Base-by-base conservation (phyloP, 2,888 invertebrate species). In the Meandrusa payeni region DNA sequence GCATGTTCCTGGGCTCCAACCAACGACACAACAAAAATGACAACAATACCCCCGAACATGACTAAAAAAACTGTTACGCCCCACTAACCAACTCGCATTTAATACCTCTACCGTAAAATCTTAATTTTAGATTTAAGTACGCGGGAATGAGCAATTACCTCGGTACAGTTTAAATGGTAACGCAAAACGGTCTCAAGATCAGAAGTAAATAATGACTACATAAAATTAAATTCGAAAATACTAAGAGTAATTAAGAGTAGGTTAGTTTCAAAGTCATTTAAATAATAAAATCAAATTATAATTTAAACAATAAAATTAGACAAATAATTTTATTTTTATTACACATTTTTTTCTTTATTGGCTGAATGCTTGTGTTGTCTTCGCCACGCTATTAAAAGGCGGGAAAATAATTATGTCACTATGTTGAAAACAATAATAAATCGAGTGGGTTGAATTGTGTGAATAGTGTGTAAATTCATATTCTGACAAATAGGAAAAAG, bases 81-180 rank as follows among this genome's bases (percentile, higher is more conserved):
- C 72, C 66, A 66, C 61, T 65, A 52, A 52, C 41, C 55, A 57
- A 59, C 51, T 61, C 68, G 58, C 61, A 65, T 79, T 79, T 86
- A 85, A 80, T 76, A 80, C 72, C 75, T 81, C 71, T 68, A 59
- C 78, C 81, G 64, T 77, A 75, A 80, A 82, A 86, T 86, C 71
- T 41, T 24, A 68, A 80, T 81, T 80, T 76, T 62, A 68, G 68
- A 65, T 57, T 66, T 61, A 67, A 71, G 77, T 66, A 62, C 58
- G 65, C 76, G 61, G 55, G 62, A 65, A 73, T 63, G 73, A 73
- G 70, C 69, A 66, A 73, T 75, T 71, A 71, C 61, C 52, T 59
- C 57, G 61, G 50, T 64, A 48, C 64, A 67, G 71, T 63, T 70
- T 57, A 49, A 65, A 59, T 44, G 29, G 29, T 41, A 20, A 29